Base-by-base conservation (phyloP, 2,797 vertebrate genomes). In the Cryptoprocta ferox region DNA sequence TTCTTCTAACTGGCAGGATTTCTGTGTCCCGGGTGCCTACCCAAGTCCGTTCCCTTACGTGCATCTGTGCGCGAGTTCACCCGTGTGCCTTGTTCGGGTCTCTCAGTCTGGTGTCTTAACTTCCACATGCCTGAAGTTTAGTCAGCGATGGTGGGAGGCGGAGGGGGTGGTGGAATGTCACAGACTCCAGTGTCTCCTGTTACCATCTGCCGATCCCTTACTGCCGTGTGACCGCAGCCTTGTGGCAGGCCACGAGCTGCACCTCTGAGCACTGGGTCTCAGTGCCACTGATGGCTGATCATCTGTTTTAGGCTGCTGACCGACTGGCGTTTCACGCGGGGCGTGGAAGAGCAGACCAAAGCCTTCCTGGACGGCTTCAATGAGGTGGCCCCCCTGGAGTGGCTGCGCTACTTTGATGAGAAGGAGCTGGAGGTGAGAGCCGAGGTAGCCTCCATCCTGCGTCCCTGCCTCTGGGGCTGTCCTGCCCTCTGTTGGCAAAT, bases 291-390 rank as follows among this genome's bases (percentile, higher is more conserved):
- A 78, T 0, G 3, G 0, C 53, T 2, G 0, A 0, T 26, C 35
- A 95, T 86, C 94, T 94, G 66, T 80, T 83, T 66, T 97, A 99
- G 99, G 98, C 98, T 99, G 98, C 99, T 99, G 97, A 99, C 99
- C 0, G 99, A 99, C 98, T 99, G 99, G 99, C 99, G 99, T 87
- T 99, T 99, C 98, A 99, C 99, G 0, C 99, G 99, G 1, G 99
- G 99, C 0, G 99, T 99, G 95, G 99, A 99, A 98, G 99, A 99
- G 87, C 99, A 99, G 98, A 99, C 99, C 97, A 99, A 99, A 98
- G 99, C 99, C 6, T 99, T 99, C 98, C 98, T 99, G 97, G 99
- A 99, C 0, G 99, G 99, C 89, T 99, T 99, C 98, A 99, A 99
- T 0, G 99, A 99, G 98, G 99, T 99, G 95, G 99, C 99, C 68